Evolutionary conservation across 37 sponge, comb jelly and placozoan genomes (phyloP), one percentile per base, ranked within the genome.

Genomic region (Ianthella basta): DNA sequence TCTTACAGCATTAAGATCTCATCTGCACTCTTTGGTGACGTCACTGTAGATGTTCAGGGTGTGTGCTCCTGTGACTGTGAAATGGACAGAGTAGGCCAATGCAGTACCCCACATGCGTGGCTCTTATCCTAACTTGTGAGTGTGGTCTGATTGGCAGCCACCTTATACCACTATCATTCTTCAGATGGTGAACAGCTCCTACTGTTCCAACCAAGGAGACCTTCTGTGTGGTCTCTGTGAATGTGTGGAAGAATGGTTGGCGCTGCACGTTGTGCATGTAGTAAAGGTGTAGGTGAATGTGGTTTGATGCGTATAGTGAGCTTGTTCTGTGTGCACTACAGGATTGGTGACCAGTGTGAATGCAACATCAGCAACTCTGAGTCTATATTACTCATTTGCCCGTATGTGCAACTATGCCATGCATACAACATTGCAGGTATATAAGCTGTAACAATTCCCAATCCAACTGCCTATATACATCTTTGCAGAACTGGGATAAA

Each of bases 151-250:
- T 44, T 44, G 3, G 50, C 3, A 44, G 3, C 6, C 3, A 8
- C 50, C 50, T 44, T 44, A 3, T 8, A 3, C 50, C 50, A 44
- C 8, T 44, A 10, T 70, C 32, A 15, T 4, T 75, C 4, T 0
- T 4, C 35, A 80, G 81, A 32, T 33, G 59, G 18, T 24, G 60
- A 80, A 80, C 14, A 60, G 60, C 36, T 55, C 81, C 5, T 57
- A 15, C 55, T 80, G 81, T 80, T 33, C 33, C 61, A 80, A 56
- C 35, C 60, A 80, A 60, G 81, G 81, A 13, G 60, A 80, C 36
- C 60, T 60, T 56, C 20, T 36, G 3, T 80, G 81, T 60, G 81
- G 81, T 29, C 36, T 80, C 35, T 80, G 81, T 32, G 34, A 59
- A 23, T 80, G 81, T 60, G 32, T 38, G 23, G 55, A 56, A 12